phyloP scores from a whole-genome alignment of 2,113 vertebrate species.

The Microcebus tavaratra region DNA sequence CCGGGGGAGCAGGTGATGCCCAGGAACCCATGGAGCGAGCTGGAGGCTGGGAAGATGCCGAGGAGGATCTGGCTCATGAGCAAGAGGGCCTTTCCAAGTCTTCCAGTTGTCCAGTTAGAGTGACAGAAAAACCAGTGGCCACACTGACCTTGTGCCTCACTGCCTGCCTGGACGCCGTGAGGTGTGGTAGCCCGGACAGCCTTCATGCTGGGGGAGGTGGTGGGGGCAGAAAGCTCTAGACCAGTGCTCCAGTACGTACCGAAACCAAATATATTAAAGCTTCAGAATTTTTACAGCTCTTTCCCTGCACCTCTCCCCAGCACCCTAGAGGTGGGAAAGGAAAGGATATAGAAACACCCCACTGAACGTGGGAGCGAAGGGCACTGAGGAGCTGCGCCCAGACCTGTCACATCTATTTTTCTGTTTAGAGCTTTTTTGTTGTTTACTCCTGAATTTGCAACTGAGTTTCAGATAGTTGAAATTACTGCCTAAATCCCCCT shows the following conservation, averaged over 20 bases:
- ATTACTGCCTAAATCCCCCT: neutral
- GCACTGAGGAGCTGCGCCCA: neutral
- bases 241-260: conserved; percentile 77
- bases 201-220: neutral
- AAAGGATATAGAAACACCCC: conserved; percentile 92
- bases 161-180: neutral
- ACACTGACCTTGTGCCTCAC: rapidly evolving
- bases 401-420: neutral
- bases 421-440: neutral
- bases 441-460: neutral
- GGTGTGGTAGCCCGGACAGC: neutral
- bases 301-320: neutral
- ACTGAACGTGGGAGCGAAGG: conserved; percentile 84
- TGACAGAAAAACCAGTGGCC: neutral
- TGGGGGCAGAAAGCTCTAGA: conserved; percentile 37
- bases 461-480: neutral
- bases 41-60: neutral
- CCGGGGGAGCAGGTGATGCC: rapidly evolving
- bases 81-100: neutral
- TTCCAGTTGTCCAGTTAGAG: neutral
- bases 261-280: conserved; percentile 85
- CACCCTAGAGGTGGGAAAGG: conserved; percentile 86
- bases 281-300: conserved; percentile 79
- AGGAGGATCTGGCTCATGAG: neutral
- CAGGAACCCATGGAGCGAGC: neutral